Evolutionary conservation across 2,888 invertebrate species (phyloP), one percentile per base, ranked within the genome.

Genomic region (Stenoptilia bipunctidactyla): DNA sequence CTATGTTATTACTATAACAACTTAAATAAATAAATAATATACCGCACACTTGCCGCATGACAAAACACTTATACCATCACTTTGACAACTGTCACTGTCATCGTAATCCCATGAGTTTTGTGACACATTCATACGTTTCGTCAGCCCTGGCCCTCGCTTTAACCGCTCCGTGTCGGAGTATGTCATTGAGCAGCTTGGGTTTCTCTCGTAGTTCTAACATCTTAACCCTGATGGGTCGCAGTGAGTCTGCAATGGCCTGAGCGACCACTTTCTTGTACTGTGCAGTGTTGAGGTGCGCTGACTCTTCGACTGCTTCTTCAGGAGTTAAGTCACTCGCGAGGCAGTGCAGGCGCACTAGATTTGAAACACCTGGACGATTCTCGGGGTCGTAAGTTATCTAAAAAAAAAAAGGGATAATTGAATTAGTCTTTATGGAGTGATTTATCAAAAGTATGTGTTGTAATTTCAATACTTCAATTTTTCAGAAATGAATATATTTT

Each of bases 321-420:
- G 89, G 80, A 38, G 85, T 65, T 66, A 87, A 82, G 36, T 88
- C 91, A 13, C 89, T 87, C 13, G 93, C 77, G 41, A 92, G 85
- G 37, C 93, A 90, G 77, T 96, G 94, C 46, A 97, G 91, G 41
- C 86, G 83, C 47, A 98, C 86, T 41, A 99, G 85, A 84, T 98
- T 98, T 37, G 96, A 86, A 12, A 99, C 92, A 15, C 96, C 98
- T 0, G 95, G 92, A 46, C 98, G 85, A 4, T 68, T 64, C 40
- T 85, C 87, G 1, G 92, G 92, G 49, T 96, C 92, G 70, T 88
- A 98, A 9, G 91, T 90, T 8, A 99, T 89, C 25, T 13, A 25
- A 12, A 13, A 6, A 5, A 27, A n/a, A n/a, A n/a, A n/a, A n/a
- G n/a, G n/a, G n/a, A n/a, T n/a, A n/a, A n/a, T n/a, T n/a, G n/a